These are phyloP conservation scores for Lissocephala sabroskyi DNA, from an alignment of 2,888 invertebrate genomes.

Conservation along the genomic window DNA sequence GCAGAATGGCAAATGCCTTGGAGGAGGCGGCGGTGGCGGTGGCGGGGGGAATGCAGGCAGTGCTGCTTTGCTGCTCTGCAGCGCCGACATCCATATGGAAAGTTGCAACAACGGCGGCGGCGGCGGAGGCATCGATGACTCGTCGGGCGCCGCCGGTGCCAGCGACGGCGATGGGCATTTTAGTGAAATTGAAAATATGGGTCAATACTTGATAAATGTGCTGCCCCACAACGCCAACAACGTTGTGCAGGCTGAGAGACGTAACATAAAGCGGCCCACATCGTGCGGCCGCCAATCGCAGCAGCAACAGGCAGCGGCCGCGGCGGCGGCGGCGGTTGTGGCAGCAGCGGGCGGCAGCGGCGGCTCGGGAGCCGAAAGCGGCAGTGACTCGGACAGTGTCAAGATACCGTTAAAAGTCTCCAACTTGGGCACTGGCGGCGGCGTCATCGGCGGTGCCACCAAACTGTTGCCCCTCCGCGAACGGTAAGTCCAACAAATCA, in stretches of 20 bases:
- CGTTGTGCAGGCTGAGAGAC: conserved; percentile 53
- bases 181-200: conserved; percentile 73
- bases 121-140: conserved; percentile 53
- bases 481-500: conserved; percentile 75
- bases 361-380: conserved; percentile 72
- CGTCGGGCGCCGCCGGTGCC: conserved; percentile 66
- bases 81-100: conserved; percentile 56
- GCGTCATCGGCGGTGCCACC: conserved; percentile 35
- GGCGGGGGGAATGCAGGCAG: conserved; percentile 20
- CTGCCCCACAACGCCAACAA: conserved; percentile 30
- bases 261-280: conserved; percentile 69
- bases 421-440: conserved; percentile 60
- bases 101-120: conserved; percentile 28
- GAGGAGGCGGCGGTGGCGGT: conserved; percentile 23
- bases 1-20: conserved; percentile 47
- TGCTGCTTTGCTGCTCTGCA: conserved; percentile 37
- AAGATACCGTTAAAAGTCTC: conserved; percentile 78
- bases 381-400: conserved; percentile 83
- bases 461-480: conserved; percentile 75
- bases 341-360: conserved; percentile 55
- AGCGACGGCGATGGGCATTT: conserved; percentile 72
- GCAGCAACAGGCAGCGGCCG: conserved; percentile 24
- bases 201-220: conserved; percentile 71
- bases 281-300: conserved; percentile 59
- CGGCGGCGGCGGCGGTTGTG: conserved; percentile 62